Percentiles rank a stretch among this genome's conserved stretches.
Evolutionary conservation across 1,140 invertebrate species (phyloP).

Genomic region (Drosophila ambigua): DNA sequence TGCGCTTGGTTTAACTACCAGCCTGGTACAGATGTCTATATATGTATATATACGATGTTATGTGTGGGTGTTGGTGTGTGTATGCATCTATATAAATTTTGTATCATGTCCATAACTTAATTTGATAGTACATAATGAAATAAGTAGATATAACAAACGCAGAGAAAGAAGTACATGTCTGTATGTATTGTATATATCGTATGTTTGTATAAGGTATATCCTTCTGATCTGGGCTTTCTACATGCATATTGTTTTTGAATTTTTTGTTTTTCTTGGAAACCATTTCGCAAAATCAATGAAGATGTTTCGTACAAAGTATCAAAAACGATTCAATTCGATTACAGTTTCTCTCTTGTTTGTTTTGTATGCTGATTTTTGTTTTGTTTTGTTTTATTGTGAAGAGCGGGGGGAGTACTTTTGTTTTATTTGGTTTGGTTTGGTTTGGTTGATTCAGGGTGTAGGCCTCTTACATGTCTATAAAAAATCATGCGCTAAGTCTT

Average conservation of each 20-base stretch:
- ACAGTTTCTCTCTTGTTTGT: not conserved
- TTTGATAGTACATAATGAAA: constrained; percentile 19
- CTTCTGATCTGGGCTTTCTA: no score
- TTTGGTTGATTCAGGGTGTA: constrained; percentile 9
- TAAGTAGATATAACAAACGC: constrained; percentile 12
- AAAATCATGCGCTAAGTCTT: constrained; percentile 59
- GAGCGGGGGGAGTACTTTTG: not conserved
- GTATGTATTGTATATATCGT: no score
- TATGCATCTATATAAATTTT: constrained; percentile 35
- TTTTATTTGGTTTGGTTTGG: no score
- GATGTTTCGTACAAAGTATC: constrained; percentile 18
- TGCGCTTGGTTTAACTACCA: constrained; percentile 19
- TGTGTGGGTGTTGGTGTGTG: constrained; percentile 11
- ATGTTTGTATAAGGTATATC: not conserved
- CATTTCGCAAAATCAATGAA: constrained; percentile 4
- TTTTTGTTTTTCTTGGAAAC: constrained; percentile 5
- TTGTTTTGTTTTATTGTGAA: no score
- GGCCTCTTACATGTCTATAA: constrained; percentile 33
- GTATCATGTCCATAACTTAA: constrained; percentile 19
- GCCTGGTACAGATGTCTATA: constrained; percentile 45
- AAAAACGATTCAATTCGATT: constrained; percentile 32
- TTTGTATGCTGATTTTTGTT: no score
- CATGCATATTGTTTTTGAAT: not conserved
- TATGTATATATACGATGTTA: constrained; percentile 26
- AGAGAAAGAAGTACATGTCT: constrained; percentile 4